Conservation (phyloP, 2,888 invertebrate species). For the Apantesis nais region DNA sequence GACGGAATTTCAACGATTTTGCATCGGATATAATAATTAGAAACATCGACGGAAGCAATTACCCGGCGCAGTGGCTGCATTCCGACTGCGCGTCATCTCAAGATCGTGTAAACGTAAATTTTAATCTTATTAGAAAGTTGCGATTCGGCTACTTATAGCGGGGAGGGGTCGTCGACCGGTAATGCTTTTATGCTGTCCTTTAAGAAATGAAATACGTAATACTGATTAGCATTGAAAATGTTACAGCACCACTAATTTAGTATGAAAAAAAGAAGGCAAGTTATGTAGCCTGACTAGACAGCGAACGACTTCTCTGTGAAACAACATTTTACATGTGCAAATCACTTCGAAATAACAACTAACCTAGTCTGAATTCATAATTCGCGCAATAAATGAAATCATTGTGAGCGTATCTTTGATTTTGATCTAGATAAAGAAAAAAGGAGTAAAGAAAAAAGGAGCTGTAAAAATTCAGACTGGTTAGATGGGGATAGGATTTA, state of each 20-base stretch:
- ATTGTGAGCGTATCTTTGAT: slow-evolving; percentile 47
- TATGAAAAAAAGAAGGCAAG: background rate
- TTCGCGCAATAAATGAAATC: slow-evolving; percentile 12
- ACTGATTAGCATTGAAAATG: slow-evolving; percentile 48
- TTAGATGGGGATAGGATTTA: slow-evolving; percentile 32
- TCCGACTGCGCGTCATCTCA: slow-evolving; percentile 61
- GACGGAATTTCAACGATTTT: slow-evolving; percentile 52
- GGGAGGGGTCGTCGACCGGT: slow-evolving; percentile 68
- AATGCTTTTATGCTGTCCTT: slow-evolving; percentile 70
- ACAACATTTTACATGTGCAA: slow-evolving; percentile 5
- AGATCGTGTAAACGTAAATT: slow-evolving; percentile 58
- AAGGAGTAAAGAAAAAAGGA: slow-evolving; percentile 73
- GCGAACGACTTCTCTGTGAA: background rate
- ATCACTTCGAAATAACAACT: background rate
- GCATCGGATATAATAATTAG: slow-evolving; percentile 62
- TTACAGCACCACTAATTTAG: slow-evolving; percentile 20
- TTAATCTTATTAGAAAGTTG: slow-evolving; percentile 81
- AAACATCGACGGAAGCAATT: slow-evolving; percentile 59
- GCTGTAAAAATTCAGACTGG: slow-evolving; percentile 57
- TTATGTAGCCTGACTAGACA: background rate
- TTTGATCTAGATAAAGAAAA: slow-evolving; percentile 65
- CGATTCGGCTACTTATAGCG: slow-evolving; percentile 63
- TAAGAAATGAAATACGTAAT: slow-evolving; percentile 62
- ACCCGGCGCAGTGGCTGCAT: slow-evolving; percentile 56
- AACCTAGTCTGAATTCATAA: background rate